phyloP scores from a whole-genome alignment of 1,140 invertebrate species.

The Ladona fulva region DNA sequence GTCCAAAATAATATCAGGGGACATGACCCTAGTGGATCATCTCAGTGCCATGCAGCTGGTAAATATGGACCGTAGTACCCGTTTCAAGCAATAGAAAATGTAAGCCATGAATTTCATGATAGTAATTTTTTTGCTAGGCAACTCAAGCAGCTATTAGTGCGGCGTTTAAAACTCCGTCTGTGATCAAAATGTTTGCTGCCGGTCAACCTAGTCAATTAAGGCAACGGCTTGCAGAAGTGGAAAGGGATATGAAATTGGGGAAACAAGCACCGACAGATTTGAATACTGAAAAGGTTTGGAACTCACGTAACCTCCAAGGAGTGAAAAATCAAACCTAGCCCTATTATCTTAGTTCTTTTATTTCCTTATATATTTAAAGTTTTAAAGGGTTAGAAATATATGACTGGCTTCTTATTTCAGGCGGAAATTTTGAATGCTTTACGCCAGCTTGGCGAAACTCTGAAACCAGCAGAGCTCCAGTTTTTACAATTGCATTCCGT shows the following conservation, averaged over 20 bases:
- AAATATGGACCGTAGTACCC: conserved; percentile 23
- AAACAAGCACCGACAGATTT: background rate
- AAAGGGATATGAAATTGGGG: conserved; percentile 41
- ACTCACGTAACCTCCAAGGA: too few species aligned
- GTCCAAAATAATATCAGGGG: conserved; percentile 53
- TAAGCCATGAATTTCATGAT: background rate
- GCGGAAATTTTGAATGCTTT: conserved; percentile 59
- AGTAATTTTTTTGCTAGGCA: conserved; percentile 40
- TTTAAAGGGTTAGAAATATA: conserved; percentile 1
- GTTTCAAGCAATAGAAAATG: background rate
- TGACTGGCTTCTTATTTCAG: conserved; percentile 40
- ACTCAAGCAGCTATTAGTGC: conserved; percentile 66
- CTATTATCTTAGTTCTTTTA: conserved; percentile 22
- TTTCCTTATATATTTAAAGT: too few species aligned
- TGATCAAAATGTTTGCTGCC: conserved; percentile 66
- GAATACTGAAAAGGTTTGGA: conserved; percentile 11
- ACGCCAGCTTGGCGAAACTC: conserved; percentile 55
- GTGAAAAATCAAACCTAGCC: conserved; percentile 15
- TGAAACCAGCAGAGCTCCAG: conserved; percentile 47
- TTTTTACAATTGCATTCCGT: conserved; percentile 42
- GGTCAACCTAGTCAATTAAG: conserved; percentile 60
- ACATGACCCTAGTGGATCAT: conserved; percentile 60
- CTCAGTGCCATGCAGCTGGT: conserved; percentile 57
- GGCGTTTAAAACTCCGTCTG: conserved; percentile 69
- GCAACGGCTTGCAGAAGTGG: conserved; percentile 47